These are phyloP conservation scores for Palloptera scutellata DNA, from an alignment of 2,888 invertebrate genomes.

Conservation along the genomic window DNA sequence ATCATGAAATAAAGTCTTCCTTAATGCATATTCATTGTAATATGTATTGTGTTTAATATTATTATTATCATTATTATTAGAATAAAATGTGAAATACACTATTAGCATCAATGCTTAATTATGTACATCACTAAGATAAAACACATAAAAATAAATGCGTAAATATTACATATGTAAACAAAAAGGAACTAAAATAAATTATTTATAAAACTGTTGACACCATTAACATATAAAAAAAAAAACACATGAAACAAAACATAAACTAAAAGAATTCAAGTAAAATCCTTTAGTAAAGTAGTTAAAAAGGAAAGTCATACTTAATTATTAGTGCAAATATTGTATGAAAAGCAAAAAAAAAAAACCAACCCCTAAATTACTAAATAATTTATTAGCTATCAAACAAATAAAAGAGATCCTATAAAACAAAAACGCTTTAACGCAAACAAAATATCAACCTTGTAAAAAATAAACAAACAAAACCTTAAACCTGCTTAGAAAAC, in stretches of 20 bases:
- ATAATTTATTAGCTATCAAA: neutral
- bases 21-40: slow-evolving; percentile 53
- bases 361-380: neutral
- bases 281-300: neutral
- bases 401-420: slow-evolving; percentile 32
- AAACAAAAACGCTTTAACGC: slow-evolving; percentile 38
- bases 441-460: slow-evolving; percentile 24
- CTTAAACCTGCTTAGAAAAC: slow-evolving; percentile 43
- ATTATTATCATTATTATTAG: slow-evolving; percentile 30
- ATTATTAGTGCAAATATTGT: slow-evolving; percentile 5
- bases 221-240: slow-evolving; percentile 33
- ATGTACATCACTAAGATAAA: slow-evolving; percentile 7
- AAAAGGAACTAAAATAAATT: slow-evolving; percentile 11
- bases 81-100: slow-evolving; percentile 18
- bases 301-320: slow-evolving; percentile 3
- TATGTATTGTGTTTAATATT: slow-evolving; percentile 50
- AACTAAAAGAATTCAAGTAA: slow-evolving; percentile 3
- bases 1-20: slow-evolving; percentile 57
- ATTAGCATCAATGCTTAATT: slow-evolving; percentile 12
- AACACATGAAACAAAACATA: slow-evolving; percentile 2
- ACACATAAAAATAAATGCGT: neutral
- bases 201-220: slow-evolving; percentile 51
- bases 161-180: neutral
- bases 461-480: slow-evolving; percentile 27
- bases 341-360: slow-evolving; percentile 8